A percentile compares a stretch with the other conserved stretches of the same genome.
Conservation (phyloP, 2,113 vertebrate species). For the Paramisgurnus dabryanus region DNA sequence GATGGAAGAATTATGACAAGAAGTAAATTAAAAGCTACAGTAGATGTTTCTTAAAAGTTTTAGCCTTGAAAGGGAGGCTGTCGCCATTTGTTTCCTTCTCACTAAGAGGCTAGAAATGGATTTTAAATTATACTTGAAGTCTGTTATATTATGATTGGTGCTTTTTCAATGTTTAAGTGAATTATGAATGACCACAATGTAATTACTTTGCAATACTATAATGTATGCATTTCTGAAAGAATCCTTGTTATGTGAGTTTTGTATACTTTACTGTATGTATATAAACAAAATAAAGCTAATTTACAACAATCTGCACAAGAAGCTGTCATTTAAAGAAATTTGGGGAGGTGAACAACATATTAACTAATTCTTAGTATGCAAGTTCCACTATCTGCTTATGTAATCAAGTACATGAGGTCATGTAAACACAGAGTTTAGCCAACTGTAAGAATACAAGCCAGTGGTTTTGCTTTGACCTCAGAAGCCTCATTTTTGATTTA, state of each 20-base stretch:
- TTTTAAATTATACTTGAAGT: constrained; percentile 21
- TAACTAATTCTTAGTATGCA: neutral
- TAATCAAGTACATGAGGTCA: neutral
- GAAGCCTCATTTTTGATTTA: neutral
- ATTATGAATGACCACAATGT: constrained; percentile 9
- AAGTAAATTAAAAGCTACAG: too few relatives aligned
- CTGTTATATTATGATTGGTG: neutral
- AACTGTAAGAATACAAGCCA: neutral
- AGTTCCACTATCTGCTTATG: neutral
- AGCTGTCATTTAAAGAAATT: neutral
- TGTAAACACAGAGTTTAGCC: neutral
- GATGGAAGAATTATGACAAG: neutral
- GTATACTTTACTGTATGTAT: neutral
- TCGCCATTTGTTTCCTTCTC: neutral
- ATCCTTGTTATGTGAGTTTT: constrained; percentile 18
- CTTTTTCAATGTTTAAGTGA: neutral
- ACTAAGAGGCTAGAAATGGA: neutral
- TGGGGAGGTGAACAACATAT: neutral
- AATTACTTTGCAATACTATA: neutral
- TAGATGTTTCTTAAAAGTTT: neutral
- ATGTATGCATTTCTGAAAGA: neutral
- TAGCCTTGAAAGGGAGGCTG: neutral
- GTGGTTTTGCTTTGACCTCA: neutral
- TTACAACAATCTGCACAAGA: neutral
- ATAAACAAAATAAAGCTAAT: constrained; percentile 9